Evolutionary conservation across 2,888 invertebrate genomes (phyloP).

Genomic region (Tipula helvola): DNA sequence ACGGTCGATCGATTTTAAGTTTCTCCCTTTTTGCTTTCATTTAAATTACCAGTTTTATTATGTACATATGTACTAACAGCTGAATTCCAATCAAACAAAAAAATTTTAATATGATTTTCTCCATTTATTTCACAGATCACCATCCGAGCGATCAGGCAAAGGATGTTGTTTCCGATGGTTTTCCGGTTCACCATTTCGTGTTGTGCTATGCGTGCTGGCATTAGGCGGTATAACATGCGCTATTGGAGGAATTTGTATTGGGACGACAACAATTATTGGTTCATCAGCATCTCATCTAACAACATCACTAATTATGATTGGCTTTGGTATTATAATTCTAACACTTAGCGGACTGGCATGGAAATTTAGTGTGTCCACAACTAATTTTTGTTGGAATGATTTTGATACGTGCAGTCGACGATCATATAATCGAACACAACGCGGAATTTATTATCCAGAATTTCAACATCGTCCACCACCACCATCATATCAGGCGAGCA

Average conservation of each 20-base stretch:
- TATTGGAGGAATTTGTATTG: slow-evolving; percentile 34
- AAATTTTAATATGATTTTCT: not conserved
- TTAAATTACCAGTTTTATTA: not conserved
- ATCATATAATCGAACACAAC: slow-evolving; percentile 56
- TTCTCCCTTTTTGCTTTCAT: not conserved
- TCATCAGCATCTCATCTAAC: slow-evolving; percentile 35
- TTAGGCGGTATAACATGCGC: slow-evolving; percentile 36
- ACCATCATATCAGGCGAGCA: slow-evolving; percentile 92
- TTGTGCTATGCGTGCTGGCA: slow-evolving; percentile 34
- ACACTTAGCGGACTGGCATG: slow-evolving; percentile 92
- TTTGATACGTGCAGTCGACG: slow-evolving; percentile 30
- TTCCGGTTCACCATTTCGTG: slow-evolving; percentile 34
- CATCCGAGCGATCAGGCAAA: slow-evolving; percentile 36
- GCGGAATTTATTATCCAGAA: slow-evolving; percentile 92
- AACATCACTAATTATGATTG: slow-evolving; percentile 35
- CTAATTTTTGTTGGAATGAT: slow-evolving; percentile 60
- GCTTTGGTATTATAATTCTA: slow-evolving; percentile 83
- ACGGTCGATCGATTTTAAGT: not conserved
- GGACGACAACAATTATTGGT: slow-evolving; percentile 34
- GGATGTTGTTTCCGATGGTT: slow-evolving; percentile 37
- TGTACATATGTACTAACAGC: not conserved
- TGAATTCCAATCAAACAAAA: not conserved
- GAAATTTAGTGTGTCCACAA: slow-evolving; percentile 75
- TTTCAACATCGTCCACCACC: slow-evolving; percentile 94
- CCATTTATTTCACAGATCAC: slow-evolving; percentile 25